phyloP scores from a whole-genome alignment of 35 echinoderm and acorn worm genomes.

The Lytechinus variegatus region DNA sequence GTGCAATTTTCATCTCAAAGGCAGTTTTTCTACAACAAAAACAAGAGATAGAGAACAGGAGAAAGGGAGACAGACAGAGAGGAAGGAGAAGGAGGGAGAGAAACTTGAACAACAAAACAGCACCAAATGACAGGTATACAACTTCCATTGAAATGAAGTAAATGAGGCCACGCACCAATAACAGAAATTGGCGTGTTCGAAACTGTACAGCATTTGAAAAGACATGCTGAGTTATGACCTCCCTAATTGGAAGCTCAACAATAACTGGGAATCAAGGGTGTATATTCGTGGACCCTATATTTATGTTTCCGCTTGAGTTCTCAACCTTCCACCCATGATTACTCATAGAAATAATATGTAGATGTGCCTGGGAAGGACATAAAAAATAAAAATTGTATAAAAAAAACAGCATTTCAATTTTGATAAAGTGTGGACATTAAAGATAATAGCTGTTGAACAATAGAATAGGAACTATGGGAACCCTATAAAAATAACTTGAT shows the following conservation, averaged over 20 bases:
- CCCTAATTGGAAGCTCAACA: background rate
- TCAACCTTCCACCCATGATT: background rate
- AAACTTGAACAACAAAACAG: background rate
- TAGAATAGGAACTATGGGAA: too few species aligned
- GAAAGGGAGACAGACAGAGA: background rate
- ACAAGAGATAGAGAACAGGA: background rate
- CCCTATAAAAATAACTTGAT: too few species aligned
- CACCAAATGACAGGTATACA: background rate
- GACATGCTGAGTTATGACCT: background rate
- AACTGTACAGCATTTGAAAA: background rate
- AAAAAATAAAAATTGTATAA: background rate
- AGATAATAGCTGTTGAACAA: too few species aligned
- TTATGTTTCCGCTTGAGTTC: background rate
- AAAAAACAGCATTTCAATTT: background rate
- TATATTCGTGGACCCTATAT: background rate
- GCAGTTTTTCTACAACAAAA: background rate
- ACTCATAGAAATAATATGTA: background rate
- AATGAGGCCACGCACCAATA: background rate
- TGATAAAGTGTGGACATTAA: background rate
- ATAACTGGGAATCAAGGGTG: background rate
- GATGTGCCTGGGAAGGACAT: background rate
- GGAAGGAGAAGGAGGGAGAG: background rate
- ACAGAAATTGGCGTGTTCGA: background rate
- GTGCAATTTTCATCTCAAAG: too few species aligned
- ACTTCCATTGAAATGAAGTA: background rate